Evolutionary conservation across 1,140 invertebrate genomes (phyloP), one percentile per base, ranked within the genome.

Genomic region (Listronotus oregonensis): DNA sequence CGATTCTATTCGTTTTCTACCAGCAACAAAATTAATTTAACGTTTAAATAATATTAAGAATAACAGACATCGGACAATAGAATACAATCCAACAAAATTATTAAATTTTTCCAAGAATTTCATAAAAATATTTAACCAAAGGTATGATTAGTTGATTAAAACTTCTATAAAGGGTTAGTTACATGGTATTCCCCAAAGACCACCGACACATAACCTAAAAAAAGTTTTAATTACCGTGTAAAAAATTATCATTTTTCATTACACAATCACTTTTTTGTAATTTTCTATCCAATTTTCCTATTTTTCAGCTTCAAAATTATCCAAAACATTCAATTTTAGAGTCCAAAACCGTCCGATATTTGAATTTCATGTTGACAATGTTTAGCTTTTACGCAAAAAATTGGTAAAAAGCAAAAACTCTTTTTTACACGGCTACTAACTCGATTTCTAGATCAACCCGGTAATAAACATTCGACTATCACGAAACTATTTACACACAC

Each of bases 391-490:
- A 27, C 21, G 21, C 21, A 27, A 27, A 27, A 27, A 27, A 27
- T 3, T 3, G 17, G n/a, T n/a, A 17, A 17, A 18, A 46, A 14
- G 2, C 21, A 27, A 21, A 18, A 50, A 50, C 14, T 6, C 18
- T 46, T 14, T 46, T 46, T 17, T 46, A 46, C 43, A 46, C 43
- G 43, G 43, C 7, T 46, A 46, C 14, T 10, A 18, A 47, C 47
- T 8, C 47, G 47, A 50, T 50, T 50, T 50, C 47, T 50, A 50
- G 17, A 50, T 12, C 47, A 50, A 50, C 47, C 47, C 47, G 47
- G 21, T 31, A 27, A 50, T 6, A n/a, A 31, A 50, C 47, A 50
- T 21, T 1, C 43, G 43, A 46, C 43, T 18, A 46, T 17, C 43
- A 46, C 43, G 43, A 46, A 46, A 21, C 47, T 50, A 50, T 50